Evolutionary conservation across 1,140 invertebrate genomes (phyloP), one percentile per base, ranked within the genome.

Genomic region (Ruditapes philippinarum): DNA sequence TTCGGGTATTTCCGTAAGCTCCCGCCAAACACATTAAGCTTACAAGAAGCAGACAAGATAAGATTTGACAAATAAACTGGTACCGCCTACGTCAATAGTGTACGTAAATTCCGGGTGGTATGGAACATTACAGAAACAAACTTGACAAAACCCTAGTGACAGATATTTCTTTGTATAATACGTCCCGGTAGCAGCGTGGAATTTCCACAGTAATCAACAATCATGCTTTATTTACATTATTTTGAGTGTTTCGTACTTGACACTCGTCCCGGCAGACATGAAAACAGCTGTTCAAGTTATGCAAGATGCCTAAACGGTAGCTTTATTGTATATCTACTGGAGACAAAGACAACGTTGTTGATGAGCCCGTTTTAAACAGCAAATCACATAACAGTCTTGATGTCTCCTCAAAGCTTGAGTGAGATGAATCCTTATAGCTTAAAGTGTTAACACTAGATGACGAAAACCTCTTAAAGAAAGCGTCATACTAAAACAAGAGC

Each of bases 221-320:
- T 70, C 65, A 70, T 14, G 65, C 22, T 70, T 36, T 70, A 70
- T 70, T 70, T 70, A 70, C 65, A 70, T 70, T 70, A 70, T 36
- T 70, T 70, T 70, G 65, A 70, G 65, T 31, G 65, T 11, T 70
- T 40, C 28, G 65, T 70, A 70, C 65, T 36, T 70, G 65, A 70
- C 65, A 38, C 19, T 36, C 33, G 36, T 70, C 65, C 65, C 65
- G 22, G 0, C 3, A 70, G 65, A 70, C 33, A 7, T n/a, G 33
- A 19, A 22, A 40, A 40, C 65, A 70, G 65, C 65, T 70, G 65
- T 70, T 70, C 36, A 36, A 28, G 38, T 36, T 70, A 40, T 70
- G 65, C 38, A 70, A 70, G 7, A 70, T 33, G n/a, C 28, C 51
- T 54, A 22, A 14, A 62, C 4, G 57, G 7, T 62, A 28, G n/a